phyloP scores from a whole-genome alignment of 1,140 invertebrate genomes.

The Cylas formicarius region DNA sequence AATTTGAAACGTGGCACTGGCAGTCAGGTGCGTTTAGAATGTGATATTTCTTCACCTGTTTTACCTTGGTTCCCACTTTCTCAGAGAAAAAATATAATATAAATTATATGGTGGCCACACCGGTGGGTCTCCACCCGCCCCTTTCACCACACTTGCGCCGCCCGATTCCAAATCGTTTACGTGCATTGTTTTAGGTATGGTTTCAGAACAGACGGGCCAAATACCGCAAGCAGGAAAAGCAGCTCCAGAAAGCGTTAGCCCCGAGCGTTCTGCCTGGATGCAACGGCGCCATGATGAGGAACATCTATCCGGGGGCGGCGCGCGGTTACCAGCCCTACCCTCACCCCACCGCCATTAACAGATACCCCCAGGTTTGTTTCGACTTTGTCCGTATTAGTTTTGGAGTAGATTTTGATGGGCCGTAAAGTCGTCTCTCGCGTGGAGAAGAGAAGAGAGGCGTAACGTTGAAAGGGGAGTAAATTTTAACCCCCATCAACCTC shows the following conservation, averaged over 20 bases:
- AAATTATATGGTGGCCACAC: too few species aligned
- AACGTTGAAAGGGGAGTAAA: too few species aligned
- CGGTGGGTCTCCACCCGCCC: constrained; percentile 3
- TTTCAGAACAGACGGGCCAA: constrained; percentile 98
- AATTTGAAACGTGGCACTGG: too few species aligned
- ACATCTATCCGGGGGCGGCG: constrained; percentile 85
- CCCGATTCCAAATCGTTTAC: constrained; percentile 21
- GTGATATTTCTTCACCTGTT: too few species aligned
- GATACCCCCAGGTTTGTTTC: constrained; percentile 70
- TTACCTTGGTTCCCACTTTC: too few species aligned
- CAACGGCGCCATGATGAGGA: constrained; percentile 94
- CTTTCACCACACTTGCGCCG: constrained; percentile 15
- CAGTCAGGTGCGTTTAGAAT: too few species aligned
- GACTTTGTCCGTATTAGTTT: neutral
- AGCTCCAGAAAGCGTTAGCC: constrained; percentile 88
- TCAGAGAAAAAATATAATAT: too few species aligned
- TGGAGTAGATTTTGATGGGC: constrained; percentile 13
- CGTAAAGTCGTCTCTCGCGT: neutral
- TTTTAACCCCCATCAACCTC: too few species aligned
- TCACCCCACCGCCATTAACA: constrained; percentile 84
- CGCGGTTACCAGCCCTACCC: constrained; percentile 90
- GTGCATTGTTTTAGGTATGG: constrained; percentile 68
- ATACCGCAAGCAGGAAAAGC: constrained; percentile 96
- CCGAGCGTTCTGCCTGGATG: constrained; percentile 85
- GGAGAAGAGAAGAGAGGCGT: neutral